Evolutionary conservation across 2,888 invertebrate species (phyloP), one percentile per base, ranked within the genome.

Genomic region (Bedellia somnulentella): DNA sequence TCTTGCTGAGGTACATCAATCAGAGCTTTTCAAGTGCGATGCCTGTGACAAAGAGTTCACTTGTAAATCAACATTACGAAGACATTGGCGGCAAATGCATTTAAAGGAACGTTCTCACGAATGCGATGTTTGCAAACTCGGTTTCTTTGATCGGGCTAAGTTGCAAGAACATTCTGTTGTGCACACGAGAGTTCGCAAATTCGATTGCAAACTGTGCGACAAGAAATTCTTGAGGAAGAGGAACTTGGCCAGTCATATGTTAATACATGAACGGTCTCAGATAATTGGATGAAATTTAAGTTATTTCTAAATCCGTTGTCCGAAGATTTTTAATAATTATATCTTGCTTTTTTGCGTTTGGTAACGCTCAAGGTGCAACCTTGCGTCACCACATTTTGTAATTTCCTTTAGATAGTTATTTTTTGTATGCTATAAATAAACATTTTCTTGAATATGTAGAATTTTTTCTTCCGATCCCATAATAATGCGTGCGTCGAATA

Each of bases 11-110:
- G 29, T 8, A 3, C 50, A 49, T 30, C 40, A 40, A 5, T 41
- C 35, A 5, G 38, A 39, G 5, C 24, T 32, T 9, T 41, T 45
- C 10, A 38, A 39, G 11, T 52, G 50, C 30, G 27, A 35, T 4
- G 35, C 32, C n/a, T 52, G 52, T 31, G 40, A 40, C 2, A 48
- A 47, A 30, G 37, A 41, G 8, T 49, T 49, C 23, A 12, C 27
- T 2, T 12, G 13, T 8, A 24, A 22, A 31, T 17, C 22, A 14
- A 5, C 23, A 5, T 10, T 39, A 31, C 12, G 27, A 23, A 9
- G 15, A 8, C 28, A 34, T 24, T 21, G 21, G 3, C 15, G 26
- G 3, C 17, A 12, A 11, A 21, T 10, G 6, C 21, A 31, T 14
- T 9, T 18, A 5, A 34, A 35, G 14, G 29, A 36, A 11, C 33